A percentile compares a stretch with the other conserved stretches of the same genome.
These are phyloP conservation scores for Semnornis frantzii DNA, from an alignment of 2,113 vertebrate genomes.

Conservation along the genomic window DNA sequence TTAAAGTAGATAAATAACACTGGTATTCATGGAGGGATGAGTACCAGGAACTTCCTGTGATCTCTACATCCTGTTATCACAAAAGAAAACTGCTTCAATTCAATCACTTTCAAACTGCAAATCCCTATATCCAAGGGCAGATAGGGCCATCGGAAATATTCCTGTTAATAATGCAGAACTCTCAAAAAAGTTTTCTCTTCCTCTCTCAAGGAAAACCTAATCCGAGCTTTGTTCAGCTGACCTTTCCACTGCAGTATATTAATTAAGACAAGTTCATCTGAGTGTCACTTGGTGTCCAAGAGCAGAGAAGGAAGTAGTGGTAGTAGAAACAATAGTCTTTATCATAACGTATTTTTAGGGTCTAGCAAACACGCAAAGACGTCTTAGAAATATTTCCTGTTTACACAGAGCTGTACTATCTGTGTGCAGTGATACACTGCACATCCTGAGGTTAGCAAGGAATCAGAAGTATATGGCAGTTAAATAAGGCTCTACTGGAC, in stretches of 20 bases:
- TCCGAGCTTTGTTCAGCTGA: not conserved
- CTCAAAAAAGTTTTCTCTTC: slow-evolving; percentile 17
- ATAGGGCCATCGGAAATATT: not conserved
- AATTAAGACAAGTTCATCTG: slow-evolving; percentile 74
- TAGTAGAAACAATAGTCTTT: slow-evolving; percentile 80
- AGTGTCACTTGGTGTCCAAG: slow-evolving; percentile 50
- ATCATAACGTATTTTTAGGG: slow-evolving; percentile 79
- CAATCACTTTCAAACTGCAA: not conserved
- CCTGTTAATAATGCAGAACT: not conserved
- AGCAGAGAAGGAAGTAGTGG: slow-evolving; percentile 56
- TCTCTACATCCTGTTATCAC: not conserved
- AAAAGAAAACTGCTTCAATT: not conserved
- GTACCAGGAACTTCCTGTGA: not conserved
- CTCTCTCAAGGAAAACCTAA: slow-evolving; percentile 66
- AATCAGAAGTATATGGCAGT: slow-evolving; percentile 14
- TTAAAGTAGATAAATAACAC: not conserved
- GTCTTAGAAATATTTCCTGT: slow-evolving; percentile 83
- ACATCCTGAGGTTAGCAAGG: slow-evolving; percentile 32
- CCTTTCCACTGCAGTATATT: slow-evolving; percentile 74
- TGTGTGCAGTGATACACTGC: slow-evolving; percentile 42
- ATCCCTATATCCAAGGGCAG: not conserved
- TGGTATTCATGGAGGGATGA: not conserved
- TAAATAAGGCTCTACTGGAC: not conserved
- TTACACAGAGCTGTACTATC: slow-evolving; percentile 69
- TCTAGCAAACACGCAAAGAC: slow-evolving; percentile 68